Evolutionary conservation across 2,888 invertebrate species (phyloP).

Genomic region (Xestia xanthographa): DNA sequence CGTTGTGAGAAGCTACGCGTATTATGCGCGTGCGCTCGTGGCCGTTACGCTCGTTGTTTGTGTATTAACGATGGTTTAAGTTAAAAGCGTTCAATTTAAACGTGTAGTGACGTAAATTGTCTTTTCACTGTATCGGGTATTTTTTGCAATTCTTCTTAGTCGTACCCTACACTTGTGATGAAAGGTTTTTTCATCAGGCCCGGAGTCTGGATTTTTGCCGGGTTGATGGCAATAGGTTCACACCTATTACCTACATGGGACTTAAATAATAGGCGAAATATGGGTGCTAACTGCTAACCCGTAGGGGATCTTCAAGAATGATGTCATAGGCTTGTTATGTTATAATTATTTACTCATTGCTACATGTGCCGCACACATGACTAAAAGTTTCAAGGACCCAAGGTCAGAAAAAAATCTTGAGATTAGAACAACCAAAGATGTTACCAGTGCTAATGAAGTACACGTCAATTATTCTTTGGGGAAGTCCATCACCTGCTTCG

Average conservation of each 20-base stretch:
- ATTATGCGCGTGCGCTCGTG: conserved; percentile 67
- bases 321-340: neutral
- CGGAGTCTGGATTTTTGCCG: neutral
- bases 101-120: neutral
- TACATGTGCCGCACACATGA: conserved; percentile 23
- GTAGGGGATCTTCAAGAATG: neutral
- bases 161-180: neutral
- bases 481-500: neutral
- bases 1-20: conserved; percentile 58
- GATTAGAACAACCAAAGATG: neutral
- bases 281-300: neutral
- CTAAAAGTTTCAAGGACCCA: neutral
- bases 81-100: conserved; percentile 3
- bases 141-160: neutral
- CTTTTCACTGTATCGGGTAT: neutral
- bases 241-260: neutral
- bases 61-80: conserved; percentile 44
- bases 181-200: neutral
- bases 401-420: neutral
- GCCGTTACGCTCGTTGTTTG: conserved; percentile 66
- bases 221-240: neutral
- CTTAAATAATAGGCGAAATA: neutral
- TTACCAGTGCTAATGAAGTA: neutral
- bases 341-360: neutral
- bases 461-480: neutral